Base-by-base conservation (phyloP, 2,888 invertebrate species). In the Cordylochernes scorpioides region DNA sequence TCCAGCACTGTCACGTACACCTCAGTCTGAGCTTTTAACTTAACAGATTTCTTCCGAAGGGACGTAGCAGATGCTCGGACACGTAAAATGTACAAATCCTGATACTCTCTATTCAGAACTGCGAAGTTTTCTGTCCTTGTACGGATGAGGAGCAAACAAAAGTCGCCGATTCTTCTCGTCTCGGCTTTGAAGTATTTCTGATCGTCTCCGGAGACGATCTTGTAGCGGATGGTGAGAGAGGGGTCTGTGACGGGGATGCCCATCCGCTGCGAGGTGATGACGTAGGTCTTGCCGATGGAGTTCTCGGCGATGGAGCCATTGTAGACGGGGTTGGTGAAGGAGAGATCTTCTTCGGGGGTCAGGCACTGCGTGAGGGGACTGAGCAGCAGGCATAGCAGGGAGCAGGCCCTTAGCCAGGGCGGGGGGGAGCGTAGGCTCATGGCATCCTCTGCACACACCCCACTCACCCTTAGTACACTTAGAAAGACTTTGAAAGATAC, bases 101-200 rank as follows among this genome's bases (percentile, higher is more conserved):
- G 69, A 31, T 84, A 67, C 55, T 94, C 94, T 38, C 94, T 65
- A 56, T 94, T 94, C 35, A 94, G 59, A 41, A 84, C 78, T 46
- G 77, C 74, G 39, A 71, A 68, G 49, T 69, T 68, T 27, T 73
- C 75, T 34, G 84, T 75, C 49, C 78, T 67, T 39, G 80, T 84
- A 46, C 88, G 64, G 35, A 94, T 65, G 30, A 72, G 62, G 30
- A 91, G 61, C 55, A 94, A 94, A 52, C 78, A 80, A 58, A 88
- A 86, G 57, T 91, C 84, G 22, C 91, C 91, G 30, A 91, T 71
- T 25, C 43, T 34, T 35, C 71, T 64, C 44, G 77, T 71, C 51
- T 88, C 86, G 8, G 78, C 78, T 53, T 80, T 82, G 58, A 91
- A 91, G 50, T 86, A 71, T 50, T 71, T 72, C 48, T 78, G 74